Evolutionary conservation across 2,113 vertebrate species (phyloP).

Genomic region (Cairina moschata): DNA sequence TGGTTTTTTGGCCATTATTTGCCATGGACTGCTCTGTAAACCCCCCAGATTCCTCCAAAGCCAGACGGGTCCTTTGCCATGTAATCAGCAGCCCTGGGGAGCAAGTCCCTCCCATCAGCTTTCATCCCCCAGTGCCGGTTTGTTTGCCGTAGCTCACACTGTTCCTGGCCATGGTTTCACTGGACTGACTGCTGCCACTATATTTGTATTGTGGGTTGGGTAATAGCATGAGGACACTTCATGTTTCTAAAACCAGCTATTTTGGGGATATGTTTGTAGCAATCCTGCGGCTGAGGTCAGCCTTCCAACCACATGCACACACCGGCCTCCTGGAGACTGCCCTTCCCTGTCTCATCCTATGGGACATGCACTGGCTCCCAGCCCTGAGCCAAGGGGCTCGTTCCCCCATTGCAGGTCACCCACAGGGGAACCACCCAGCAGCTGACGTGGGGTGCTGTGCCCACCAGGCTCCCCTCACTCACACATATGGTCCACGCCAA

Average conservation of each 20-base stretch:
- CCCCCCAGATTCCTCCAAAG: not conserved
- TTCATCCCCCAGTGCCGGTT: rapidly evolving
- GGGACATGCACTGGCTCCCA: not conserved
- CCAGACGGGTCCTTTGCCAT: not conserved
- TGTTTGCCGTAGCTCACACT: not conserved
- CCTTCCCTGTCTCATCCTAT: rapidly evolving
- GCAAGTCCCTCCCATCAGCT: not conserved
- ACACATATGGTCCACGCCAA: not conserved
- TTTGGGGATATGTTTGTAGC: not conserved
- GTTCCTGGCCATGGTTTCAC: not conserved
- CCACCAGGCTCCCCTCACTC: not conserved
- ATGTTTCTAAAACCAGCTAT: not conserved
- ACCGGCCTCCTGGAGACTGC: not conserved
- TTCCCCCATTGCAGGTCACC: not conserved
- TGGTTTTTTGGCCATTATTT: not conserved
- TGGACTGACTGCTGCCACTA: not conserved
- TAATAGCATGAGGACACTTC: not conserved
- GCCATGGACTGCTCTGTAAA: not conserved
- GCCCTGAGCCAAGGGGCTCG: not conserved
- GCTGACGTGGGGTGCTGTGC: rapidly evolving
- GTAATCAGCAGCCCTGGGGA: not conserved
- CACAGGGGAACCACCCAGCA: not conserved
- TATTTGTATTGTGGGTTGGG: not conserved
- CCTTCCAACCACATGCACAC: not conserved
- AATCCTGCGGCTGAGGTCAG: not conserved